Evolutionary conservation across 1,140 invertebrate species (phyloP).

Genomic region (Habropoda laboriosa): DNA sequence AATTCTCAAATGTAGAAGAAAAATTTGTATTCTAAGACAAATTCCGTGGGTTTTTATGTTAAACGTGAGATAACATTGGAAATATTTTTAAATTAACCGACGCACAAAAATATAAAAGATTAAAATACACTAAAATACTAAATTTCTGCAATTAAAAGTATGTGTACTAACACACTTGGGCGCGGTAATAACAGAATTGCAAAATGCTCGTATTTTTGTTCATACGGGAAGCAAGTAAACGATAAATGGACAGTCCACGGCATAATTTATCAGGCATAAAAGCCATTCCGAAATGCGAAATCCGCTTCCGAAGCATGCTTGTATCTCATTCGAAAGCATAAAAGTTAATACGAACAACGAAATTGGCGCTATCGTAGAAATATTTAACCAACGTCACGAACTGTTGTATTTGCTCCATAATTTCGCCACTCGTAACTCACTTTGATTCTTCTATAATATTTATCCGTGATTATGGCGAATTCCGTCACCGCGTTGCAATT

Average conservation of each 20-base stretch:
- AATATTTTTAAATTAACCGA: background rate
- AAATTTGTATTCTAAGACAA: no score
- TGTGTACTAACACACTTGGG: background rate
- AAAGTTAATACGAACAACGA: slow-evolving; percentile 6
- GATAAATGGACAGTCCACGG: slow-evolving; percentile 21
- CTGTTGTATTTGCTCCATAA: background rate
- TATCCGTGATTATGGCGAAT: background rate
- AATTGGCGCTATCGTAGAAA: background rate
- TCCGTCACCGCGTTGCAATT: background rate
- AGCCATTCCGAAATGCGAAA: slow-evolving; percentile 25
- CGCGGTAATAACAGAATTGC: background rate
- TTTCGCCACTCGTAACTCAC: background rate
- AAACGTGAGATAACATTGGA: no score
- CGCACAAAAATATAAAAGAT: no score
- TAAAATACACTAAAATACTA: no score
- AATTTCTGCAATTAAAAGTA: background rate
- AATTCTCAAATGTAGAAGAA: no score
- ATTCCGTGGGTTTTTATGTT: no score
- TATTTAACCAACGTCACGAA: slow-evolving; percentile 13
- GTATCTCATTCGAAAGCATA: slow-evolving; percentile 10
- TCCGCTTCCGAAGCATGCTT: slow-evolving; percentile 1
- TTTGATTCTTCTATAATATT: background rate
- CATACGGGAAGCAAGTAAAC: slow-evolving; percentile 1
- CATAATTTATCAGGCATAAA: slow-evolving; percentile 34
- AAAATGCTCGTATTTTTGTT: slow-evolving; percentile 5